Conservation (phyloP, 2,888 invertebrate species). For the Agrilus biguttatus region DNA sequence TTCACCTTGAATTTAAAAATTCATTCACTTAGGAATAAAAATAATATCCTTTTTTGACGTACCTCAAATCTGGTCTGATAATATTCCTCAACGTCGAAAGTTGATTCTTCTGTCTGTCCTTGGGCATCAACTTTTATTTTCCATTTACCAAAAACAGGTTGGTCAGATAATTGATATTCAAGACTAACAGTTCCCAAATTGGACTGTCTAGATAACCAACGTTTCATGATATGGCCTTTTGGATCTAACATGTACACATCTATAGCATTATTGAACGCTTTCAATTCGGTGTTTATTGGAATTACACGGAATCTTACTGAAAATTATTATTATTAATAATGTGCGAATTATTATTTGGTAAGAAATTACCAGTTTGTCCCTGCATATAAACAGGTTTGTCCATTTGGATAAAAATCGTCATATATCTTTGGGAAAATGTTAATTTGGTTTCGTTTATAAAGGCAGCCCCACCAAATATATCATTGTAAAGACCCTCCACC, state of each 20-base stretch:
- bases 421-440: constrained; percentile 74
- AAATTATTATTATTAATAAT: constrained; percentile 14
- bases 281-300: constrained; percentile 83
- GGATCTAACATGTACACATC: constrained; percentile 90
- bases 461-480: constrained; percentile 69
- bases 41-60: constrained; percentile 4
- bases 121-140: constrained; percentile 76
- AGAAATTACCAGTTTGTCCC: constrained; percentile 55
- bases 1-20: constrained; percentile 47
- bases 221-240: constrained; percentile 68
- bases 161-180: constrained; percentile 78
- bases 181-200: constrained; percentile 89
- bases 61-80: constrained; percentile 89
- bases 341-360: not conserved
- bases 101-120: constrained; percentile 73
- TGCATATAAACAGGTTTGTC: constrained; percentile 94
- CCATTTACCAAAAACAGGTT: constrained; percentile 89
- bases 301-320: constrained; percentile 77
- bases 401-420: constrained; percentile 90
- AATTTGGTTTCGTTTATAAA: constrained; percentile 80
- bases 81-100: constrained; percentile 85
- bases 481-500: constrained; percentile 44
- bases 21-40: not conserved
- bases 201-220: constrained; percentile 88
- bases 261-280: constrained; percentile 79